These are phyloP conservation scores for Peromyscus nudipes DNA, from an alignment of 2,797 vertebrate species.

Conservation along the genomic window DNA sequence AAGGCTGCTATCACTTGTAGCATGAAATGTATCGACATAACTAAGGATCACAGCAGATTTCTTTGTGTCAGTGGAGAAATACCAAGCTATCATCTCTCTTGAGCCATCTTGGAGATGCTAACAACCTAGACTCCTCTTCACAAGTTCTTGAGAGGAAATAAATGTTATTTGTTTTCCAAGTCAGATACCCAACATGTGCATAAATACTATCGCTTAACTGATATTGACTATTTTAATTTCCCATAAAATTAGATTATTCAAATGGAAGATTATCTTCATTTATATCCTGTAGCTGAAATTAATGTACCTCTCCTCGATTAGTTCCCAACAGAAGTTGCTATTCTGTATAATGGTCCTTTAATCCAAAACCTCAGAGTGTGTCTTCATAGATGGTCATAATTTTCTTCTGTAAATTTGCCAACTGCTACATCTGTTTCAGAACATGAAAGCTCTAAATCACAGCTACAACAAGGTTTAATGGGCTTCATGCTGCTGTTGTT, in stretches of 20 bases:
- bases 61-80: background rate
- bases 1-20: slow-evolving; percentile 11
- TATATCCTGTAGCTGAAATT: slow-evolving; percentile 36
- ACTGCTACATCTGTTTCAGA: slow-evolving; percentile 63
- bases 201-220: slow-evolving; percentile 40
- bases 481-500: slow-evolving; percentile 42
- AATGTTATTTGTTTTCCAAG: slow-evolving; percentile 36
- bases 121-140: background rate
- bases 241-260: slow-evolving; percentile 56
- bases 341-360: slow-evolving; percentile 52
- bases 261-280: slow-evolving; percentile 35
- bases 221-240: slow-evolving; percentile 49
- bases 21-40: background rate
- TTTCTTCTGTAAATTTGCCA: slow-evolving; percentile 63
- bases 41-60: background rate
- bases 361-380: slow-evolving; percentile 23
- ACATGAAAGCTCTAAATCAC: slow-evolving; percentile 67
- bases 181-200: background rate
- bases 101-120: background rate
- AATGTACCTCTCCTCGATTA: slow-evolving; percentile 38
- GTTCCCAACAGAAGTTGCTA: slow-evolving; percentile 49
- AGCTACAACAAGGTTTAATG: slow-evolving; percentile 64
- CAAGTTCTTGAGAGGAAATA: slow-evolving; percentile 7
- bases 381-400: slow-evolving; percentile 38
- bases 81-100: background rate